A percentile compares a stretch with the other conserved stretches of the same genome.
Conservation (phyloP, 2,797 vertebrate species). For the Centroberyx gerrardi region DNA sequence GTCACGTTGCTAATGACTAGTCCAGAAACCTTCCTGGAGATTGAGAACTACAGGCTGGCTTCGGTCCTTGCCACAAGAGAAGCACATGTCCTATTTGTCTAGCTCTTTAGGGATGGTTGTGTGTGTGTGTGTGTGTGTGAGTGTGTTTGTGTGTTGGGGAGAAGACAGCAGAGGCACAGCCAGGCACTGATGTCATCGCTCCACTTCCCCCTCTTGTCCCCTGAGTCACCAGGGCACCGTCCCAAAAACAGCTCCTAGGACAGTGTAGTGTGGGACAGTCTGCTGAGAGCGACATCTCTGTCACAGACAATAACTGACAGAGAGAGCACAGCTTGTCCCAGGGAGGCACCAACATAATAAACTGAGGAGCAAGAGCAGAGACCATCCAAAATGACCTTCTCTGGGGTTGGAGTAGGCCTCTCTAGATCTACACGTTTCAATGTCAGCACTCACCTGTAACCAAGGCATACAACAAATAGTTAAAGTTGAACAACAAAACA, state of each 20-base stretch:
- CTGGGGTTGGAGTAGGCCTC: slow-evolving; percentile 2
- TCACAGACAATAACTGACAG: slow-evolving; percentile 45
- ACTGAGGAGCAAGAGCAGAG: slow-evolving; percentile 28
- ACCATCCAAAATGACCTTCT: slow-evolving; percentile 23
- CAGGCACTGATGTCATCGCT: slow-evolving; percentile 58
- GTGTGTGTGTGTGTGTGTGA: slow-evolving; percentile 21
- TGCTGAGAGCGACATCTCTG: slow-evolving; percentile 40
- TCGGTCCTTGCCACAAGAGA: slow-evolving; percentile 1
- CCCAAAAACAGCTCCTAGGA: slow-evolving; percentile 44
- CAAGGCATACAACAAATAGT: slow-evolving; percentile 2
- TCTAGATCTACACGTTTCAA: slow-evolving; percentile 3
- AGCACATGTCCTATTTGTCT: slow-evolving; percentile 11
- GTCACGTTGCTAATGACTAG: slow-evolving; percentile 29
- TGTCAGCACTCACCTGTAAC: slow-evolving; percentile 20
- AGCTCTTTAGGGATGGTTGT: neutral
- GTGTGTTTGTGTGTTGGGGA: slow-evolving; percentile 14
- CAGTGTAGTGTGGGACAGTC: neutral
- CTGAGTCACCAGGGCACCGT: slow-evolving; percentile 51
- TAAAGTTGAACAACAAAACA: slow-evolving; percentile 11
- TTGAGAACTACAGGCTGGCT: neutral
- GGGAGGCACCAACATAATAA: slow-evolving; percentile 45
- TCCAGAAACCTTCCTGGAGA: slow-evolving; percentile 38
- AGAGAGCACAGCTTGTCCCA: slow-evolving; percentile 47
- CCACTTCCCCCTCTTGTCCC: slow-evolving; percentile 46
- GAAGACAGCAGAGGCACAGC: slow-evolving; percentile 39